Conservation (phyloP, 2,113 vertebrate genomes). For the Archilochus colubris region DNA sequence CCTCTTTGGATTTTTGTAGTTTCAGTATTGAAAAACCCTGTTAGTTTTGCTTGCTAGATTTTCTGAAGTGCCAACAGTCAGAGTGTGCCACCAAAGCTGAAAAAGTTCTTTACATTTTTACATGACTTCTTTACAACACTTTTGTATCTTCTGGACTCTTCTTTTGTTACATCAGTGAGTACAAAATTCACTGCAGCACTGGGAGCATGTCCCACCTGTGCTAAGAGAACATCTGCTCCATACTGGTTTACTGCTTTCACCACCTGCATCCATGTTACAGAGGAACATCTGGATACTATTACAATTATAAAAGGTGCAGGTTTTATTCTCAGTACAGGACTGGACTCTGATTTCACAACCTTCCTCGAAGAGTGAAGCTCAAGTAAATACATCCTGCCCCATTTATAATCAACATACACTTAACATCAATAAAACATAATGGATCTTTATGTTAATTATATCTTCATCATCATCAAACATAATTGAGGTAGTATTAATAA, state of each 20-base stretch:
- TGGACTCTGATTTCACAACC: conserved; percentile 83
- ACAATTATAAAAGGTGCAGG: conserved; percentile 89
- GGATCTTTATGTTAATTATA: conserved; percentile 61
- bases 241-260: conserved; percentile 90
- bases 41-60: background rate
- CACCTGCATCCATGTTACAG: conserved; percentile 88
- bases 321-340: conserved; percentile 76
- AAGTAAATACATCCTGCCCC: conserved; percentile 79
- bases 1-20: background rate
- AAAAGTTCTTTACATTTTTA: background rate
- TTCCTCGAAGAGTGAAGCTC: conserved; percentile 74
- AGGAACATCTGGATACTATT: conserved; percentile 90
- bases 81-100: background rate
- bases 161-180: background rate
- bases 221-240: conserved; percentile 84
- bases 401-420: conserved; percentile 77
- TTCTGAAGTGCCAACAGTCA: background rate
- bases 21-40: background rate
- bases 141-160: conserved; percentile 24
- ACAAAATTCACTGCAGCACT: conserved; percentile 57
- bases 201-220: conserved; percentile 75
- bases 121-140: background rate
- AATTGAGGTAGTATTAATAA: conserved; percentile 66
- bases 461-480: conserved; percentile 73
- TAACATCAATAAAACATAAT: conserved; percentile 74